phyloP scores from a whole-genome alignment of 2,888 invertebrate species.

The Hirtodrosophila confusa region DNA sequence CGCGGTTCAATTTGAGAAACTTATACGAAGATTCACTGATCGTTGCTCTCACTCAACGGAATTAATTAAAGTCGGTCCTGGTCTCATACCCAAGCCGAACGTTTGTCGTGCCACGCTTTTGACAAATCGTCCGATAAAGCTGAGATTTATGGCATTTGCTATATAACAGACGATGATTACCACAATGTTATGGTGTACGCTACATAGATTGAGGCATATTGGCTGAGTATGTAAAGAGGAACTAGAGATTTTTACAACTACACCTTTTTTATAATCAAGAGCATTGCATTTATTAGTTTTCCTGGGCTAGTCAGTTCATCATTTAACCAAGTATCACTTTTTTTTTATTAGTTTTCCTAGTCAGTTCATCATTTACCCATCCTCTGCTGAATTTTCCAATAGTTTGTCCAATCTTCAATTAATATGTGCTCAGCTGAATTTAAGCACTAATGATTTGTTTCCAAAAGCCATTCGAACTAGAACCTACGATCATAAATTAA shows the following conservation, averaged over 20 bases:
- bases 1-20: slow-evolving; percentile 19
- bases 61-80: slow-evolving; percentile 33
- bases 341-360: too few species aligned
- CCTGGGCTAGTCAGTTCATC: too few species aligned
- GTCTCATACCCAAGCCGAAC: slow-evolving; percentile 24
- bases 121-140: slow-evolving; percentile 76
- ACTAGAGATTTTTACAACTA: neutral
- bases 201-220: slow-evolving; percentile 12
- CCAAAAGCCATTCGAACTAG: neutral
- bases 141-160: slow-evolving; percentile 64
- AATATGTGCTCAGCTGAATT: neutral
- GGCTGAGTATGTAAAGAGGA: neutral
- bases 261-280: neutral
- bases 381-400: too few species aligned
- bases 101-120: slow-evolving; percentile 66
- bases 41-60: slow-evolving; percentile 17
- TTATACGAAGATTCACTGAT: slow-evolving; percentile 24
- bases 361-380: too few species aligned
- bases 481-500: neutral
- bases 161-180: slow-evolving; percentile 29
- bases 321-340: too few species aligned
- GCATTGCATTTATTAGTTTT: neutral
- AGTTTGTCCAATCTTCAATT: neutral
- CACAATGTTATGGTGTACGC: slow-evolving; percentile 21
- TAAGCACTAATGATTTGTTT: neutral